Evolutionary conservation across 2,797 vertebrate species (phyloP).

Genomic region (Chromobotia macracanthus): DNA sequence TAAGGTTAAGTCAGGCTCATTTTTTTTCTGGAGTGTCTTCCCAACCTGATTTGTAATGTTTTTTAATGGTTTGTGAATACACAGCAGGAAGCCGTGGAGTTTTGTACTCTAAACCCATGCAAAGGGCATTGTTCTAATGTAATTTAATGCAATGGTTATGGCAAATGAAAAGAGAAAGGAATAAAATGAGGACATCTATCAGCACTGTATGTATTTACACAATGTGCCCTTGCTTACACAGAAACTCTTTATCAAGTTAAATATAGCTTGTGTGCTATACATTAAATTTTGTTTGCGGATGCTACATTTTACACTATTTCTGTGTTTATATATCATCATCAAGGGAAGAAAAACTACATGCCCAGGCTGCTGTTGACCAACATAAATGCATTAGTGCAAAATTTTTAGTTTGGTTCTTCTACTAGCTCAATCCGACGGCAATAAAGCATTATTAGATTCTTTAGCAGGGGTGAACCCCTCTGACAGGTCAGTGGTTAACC

Average conservation of each 20-base stretch:
- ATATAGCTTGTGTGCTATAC: constrained; percentile 77
- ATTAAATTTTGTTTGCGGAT: constrained; percentile 75
- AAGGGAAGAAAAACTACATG: constrained; percentile 29
- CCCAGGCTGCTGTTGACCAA: constrained; percentile 50
- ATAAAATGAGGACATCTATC: constrained; percentile 67
- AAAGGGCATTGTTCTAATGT: constrained; percentile 49
- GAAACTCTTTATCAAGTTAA: constrained; percentile 79
- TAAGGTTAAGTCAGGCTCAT: constrained; percentile 38
- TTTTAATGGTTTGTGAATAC: constrained; percentile 66
- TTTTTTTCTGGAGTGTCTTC: constrained; percentile 4
- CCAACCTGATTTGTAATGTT: constrained; percentile 18
- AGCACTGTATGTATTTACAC: constrained; percentile 70
- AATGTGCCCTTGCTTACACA: constrained; percentile 73
- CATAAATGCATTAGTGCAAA: constrained; percentile 70
- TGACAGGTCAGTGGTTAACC: constrained; percentile 48
- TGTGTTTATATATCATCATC: constrained; percentile 54
- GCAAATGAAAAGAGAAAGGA: constrained; percentile 76
- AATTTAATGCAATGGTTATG: constrained; percentile 77
- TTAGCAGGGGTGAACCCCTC: constrained; percentile 35
- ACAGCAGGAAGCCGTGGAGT: constrained; percentile 54
- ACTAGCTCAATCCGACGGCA: constrained; percentile 22
- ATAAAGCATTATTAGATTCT: constrained; percentile 55
- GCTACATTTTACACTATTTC: constrained; percentile 21
- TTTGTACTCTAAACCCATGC: constrained; percentile 8
- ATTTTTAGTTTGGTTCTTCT: constrained; percentile 51